phyloP scores from a whole-genome alignment of 2,888 invertebrate genomes.

The Cremastinae sp. region DNA sequence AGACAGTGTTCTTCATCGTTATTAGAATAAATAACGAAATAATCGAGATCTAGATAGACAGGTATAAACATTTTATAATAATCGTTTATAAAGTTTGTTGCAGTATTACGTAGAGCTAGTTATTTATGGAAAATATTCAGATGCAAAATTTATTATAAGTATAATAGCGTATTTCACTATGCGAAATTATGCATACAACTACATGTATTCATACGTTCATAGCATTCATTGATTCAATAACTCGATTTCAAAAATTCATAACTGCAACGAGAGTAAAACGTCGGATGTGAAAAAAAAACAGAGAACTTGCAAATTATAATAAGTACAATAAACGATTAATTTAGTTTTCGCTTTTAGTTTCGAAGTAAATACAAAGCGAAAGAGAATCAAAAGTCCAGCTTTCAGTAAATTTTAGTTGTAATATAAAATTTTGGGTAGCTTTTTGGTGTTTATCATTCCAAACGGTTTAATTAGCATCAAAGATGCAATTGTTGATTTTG shows the following conservation, averaged over 20 bases:
- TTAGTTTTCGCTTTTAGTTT: slow-evolving; percentile 49
- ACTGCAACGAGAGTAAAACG: slow-evolving; percentile 52
- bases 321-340: slow-evolving; percentile 27
- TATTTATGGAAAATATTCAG: slow-evolving; percentile 51
- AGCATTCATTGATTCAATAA: slow-evolving; percentile 31
- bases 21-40: slow-evolving; percentile 48
- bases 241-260: slow-evolving; percentile 40
- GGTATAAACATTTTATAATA: slow-evolving; percentile 63
- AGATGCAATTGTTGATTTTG: slow-evolving; percentile 39
- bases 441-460: slow-evolving; percentile 49
- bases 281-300: slow-evolving; percentile 44
- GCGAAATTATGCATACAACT: slow-evolving; percentile 39
- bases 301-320: slow-evolving; percentile 35
- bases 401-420: slow-evolving; percentile 44
- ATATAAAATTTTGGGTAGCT: slow-evolving; percentile 40
- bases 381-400: slow-evolving; percentile 57
- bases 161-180: slow-evolving; percentile 26
- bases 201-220: slow-evolving; percentile 29
- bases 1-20: slow-evolving; percentile 47
- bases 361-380: slow-evolving; percentile 30
- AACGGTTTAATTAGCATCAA: slow-evolving; percentile 50
- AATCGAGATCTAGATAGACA: slow-evolving; percentile 56
- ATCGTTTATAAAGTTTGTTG: slow-evolving; percentile 64
- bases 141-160: slow-evolving; percentile 37
- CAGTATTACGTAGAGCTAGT: slow-evolving; percentile 63